Percentiles rank a stretch among this genome's conserved stretches.
Conservation (phyloP, 2,888 invertebrate genomes). For the Trissonchulus latispiculum region DNA sequence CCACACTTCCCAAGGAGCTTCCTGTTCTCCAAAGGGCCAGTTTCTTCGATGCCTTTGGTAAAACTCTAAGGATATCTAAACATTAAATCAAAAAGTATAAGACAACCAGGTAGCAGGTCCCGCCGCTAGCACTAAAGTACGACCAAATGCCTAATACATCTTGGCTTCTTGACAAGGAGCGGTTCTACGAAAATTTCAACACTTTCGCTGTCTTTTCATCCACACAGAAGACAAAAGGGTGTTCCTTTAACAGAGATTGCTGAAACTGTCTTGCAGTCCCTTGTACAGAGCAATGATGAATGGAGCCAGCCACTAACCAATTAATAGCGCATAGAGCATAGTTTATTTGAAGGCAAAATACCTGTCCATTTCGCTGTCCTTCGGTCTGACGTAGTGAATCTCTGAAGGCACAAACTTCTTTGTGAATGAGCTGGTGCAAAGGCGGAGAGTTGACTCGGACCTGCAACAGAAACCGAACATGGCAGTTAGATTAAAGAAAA, state of each 20-base stretch:
- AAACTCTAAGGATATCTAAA: constrained; percentile 17
- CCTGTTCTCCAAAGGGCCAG: constrained; percentile 81
- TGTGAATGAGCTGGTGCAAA: neutral
- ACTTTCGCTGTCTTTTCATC: no score
- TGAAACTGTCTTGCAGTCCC: no score
- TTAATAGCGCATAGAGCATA: no score
- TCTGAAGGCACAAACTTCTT: constrained; percentile 22
- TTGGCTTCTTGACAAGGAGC: no score
- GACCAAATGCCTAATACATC: no score
- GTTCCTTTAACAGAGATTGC: neutral
- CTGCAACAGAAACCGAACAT: no score
- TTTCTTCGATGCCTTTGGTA: constrained; percentile 46
- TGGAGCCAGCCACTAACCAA: no score
- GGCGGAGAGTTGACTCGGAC: constrained; percentile 23
- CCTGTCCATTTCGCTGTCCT: constrained; percentile 53
- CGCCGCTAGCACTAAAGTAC: neutral
- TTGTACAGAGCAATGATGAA: neutral
- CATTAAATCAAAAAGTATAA: neutral
- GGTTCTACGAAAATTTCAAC: no score
- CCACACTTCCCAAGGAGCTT: constrained; percentile 98
- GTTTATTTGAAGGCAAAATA: no score
- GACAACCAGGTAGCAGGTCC: neutral
- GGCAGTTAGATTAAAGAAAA: no score
- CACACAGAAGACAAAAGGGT: neutral
- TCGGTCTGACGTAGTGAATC: constrained; percentile 18